Evolutionary conservation across 2,797 vertebrate genomes (phyloP), one percentile per base, ranked within the genome.

Genomic region (Babyrousa celebensis): DNA sequence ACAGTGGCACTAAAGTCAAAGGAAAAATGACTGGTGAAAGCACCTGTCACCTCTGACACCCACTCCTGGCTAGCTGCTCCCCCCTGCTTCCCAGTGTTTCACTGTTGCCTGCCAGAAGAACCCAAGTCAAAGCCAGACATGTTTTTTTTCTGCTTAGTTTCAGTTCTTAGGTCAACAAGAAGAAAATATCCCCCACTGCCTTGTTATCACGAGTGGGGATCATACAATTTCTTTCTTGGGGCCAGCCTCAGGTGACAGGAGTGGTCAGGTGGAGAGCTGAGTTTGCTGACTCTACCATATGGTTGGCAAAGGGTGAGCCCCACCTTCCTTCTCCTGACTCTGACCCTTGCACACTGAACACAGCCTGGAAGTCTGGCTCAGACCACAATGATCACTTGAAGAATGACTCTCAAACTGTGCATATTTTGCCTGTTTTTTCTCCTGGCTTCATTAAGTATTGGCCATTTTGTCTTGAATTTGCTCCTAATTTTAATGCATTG

Each of bases 101-200:
- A 86, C 70, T 78, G 82, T 40, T 74, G 18, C 0, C 88, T 98
- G 97, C 93, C 96, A 98, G 96, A 91, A n/a, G 1, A 43, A 54
- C 58, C 94, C 94, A 84, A 71, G n/a, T 91, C 96, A 97, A 97
- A 93, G 91, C 10, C 2, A 97, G 74, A 94, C 97, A 98, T 86
- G 94, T 97, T 97, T 97, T 93, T 96, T 97, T 94, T 96, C 97
- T 95, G 52, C 67, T 92, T 93, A 2, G 4, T 84, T 96, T 98
- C 96, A 68, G 27, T 79, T 97, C 94, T 16, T 5, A 56, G 96
- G 92, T 95, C 98, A 97, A 98, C 98, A 12, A 88, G 88, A 98
- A 97, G 90, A 88, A 92, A 96, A 91, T 72, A 96, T 86, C 56
- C 58, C 82, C 82, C 79, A 83, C 90, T 75, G 91, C 92, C 95